phyloP scores from a whole-genome alignment of 2,888 invertebrate species.

The Papilio protenor region DNA sequence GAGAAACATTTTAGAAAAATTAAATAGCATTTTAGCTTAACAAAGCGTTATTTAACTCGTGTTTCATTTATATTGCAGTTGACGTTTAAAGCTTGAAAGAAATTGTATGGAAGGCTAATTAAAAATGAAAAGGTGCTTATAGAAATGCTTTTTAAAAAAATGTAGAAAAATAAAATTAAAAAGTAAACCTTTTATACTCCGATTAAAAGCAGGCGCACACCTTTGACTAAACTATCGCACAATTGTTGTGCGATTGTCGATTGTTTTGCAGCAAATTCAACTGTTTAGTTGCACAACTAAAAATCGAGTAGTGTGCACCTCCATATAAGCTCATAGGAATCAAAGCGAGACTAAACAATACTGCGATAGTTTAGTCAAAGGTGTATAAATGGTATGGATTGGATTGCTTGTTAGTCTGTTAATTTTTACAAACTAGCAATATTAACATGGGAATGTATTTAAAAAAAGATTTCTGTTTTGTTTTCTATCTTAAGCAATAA shows the following conservation, averaged over 20 bases:
- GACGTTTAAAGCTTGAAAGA: neutral
- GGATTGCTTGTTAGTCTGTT: neutral
- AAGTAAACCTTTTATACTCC: neutral
- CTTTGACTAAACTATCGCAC: too few species aligned
- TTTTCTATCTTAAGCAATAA: neutral
- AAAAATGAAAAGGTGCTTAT: neutral
- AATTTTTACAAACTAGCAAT: neutral
- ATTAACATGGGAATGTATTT: neutral
- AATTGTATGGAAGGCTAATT: neutral
- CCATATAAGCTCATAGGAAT: too few species aligned
- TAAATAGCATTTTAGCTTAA: conserved; percentile 1
- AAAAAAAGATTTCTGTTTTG: neutral
- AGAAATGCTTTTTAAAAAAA: neutral
- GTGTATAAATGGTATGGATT: neutral
- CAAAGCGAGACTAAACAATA: too few species aligned
- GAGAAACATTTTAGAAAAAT: conserved; percentile 1
- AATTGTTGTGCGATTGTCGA: too few species aligned
- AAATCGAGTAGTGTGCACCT: too few species aligned
- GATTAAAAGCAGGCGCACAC: too few species aligned
- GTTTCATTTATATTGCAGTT: conserved; percentile 2
- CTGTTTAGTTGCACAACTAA: too few species aligned
- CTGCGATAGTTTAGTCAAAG: too few species aligned
- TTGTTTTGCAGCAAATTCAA: too few species aligned
- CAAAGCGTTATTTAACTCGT: conserved; percentile 7
- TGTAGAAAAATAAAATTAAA: neutral